Evolutionary conservation across 2,113 vertebrate genomes (phyloP).

Genomic region (Ptilonorhynchus violaceus): DNA sequence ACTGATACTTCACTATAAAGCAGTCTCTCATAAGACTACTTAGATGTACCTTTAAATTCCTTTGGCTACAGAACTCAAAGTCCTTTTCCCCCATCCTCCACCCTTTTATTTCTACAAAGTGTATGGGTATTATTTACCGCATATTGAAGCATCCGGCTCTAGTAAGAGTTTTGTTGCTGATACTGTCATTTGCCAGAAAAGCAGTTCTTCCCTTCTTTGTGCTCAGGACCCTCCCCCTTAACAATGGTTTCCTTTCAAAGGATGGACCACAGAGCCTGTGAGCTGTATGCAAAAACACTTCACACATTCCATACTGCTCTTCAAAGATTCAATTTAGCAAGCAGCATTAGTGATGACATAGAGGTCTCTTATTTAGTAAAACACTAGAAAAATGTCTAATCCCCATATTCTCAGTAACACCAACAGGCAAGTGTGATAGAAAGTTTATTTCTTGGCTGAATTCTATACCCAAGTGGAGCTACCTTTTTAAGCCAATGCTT

Average conservation of each 20-base stretch:
- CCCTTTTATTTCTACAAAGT: neutral
- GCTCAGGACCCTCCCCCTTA: neutral
- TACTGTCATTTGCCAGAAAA: neutral
- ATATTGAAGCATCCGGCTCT: neutral
- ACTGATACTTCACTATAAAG: neutral
- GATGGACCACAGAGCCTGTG: neutral
- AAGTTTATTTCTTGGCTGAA: neutral
- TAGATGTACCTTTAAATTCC: neutral
- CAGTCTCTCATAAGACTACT: neutral
- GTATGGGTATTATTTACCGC: neutral
- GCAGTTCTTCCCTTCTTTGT: neutral
- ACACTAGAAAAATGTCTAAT: neutral
- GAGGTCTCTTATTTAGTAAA: neutral
- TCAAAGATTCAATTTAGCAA: neutral
- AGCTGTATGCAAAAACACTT: neutral
- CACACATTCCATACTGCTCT: neutral
- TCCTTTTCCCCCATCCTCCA: neutral
- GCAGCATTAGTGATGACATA: neutral
- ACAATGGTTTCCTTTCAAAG: conserved; percentile 37
- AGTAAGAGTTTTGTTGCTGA: neutral
- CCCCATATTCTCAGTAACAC: neutral
- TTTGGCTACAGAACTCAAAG: neutral
- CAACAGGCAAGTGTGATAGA: neutral
- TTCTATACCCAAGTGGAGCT: neutral
- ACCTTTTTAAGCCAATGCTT: neutral